Evolutionary conservation across 2,113 vertebrate species (phyloP).

Genomic region (Colaptes auratus): DNA sequence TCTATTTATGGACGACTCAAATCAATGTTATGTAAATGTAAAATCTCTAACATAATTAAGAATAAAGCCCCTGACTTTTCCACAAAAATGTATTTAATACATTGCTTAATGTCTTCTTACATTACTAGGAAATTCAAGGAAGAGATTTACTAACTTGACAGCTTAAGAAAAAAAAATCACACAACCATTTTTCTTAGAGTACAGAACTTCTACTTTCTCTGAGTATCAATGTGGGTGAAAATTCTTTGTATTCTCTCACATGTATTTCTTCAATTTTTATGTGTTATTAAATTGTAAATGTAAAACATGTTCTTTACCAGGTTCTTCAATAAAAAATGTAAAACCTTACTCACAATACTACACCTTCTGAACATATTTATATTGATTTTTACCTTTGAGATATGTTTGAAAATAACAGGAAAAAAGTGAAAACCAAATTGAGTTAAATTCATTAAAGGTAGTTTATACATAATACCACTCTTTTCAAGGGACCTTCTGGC

Average conservation of each 20-base stretch:
- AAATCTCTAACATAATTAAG: neutral
- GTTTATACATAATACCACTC: neutral
- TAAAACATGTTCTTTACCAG: neutral
- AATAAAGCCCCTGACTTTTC: neutral
- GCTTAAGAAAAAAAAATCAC: neutral
- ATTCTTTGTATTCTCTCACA: neutral
- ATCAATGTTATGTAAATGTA: neutral
- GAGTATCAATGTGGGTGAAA: neutral
- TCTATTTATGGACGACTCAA: neutral
- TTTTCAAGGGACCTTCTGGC: neutral
- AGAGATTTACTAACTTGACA: neutral
- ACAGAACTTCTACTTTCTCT: neutral
- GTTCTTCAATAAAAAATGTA: neutral
- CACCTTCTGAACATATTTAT: neutral
- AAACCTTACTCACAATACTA: neutral
- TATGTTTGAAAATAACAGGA: slow-evolving; percentile 16
- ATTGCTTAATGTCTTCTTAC: neutral
- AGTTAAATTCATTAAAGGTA: neutral
- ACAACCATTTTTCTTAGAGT: neutral
- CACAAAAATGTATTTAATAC: neutral
- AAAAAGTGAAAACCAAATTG: neutral
- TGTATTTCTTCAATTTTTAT: neutral
- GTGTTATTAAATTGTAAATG: neutral
- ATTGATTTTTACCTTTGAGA: neutral
- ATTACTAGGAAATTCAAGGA: neutral